Conservation (phyloP, 92 coral and sea anemone species). For the Micromussa lordhowensis region DNA sequence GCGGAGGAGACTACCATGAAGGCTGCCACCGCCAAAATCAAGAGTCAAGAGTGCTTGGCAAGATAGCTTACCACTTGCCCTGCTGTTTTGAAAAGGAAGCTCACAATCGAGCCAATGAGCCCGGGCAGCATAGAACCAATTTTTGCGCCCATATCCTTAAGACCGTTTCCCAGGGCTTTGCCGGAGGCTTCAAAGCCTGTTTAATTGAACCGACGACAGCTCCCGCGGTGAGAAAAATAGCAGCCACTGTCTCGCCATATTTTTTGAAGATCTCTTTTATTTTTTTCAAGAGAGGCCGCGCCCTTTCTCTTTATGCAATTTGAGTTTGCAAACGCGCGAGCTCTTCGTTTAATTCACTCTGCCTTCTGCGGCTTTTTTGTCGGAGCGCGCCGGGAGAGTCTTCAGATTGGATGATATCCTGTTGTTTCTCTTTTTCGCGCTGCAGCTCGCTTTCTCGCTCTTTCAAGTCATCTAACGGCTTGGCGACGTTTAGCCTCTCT, state of each 20-base stretch:
- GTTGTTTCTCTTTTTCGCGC: too few species aligned
- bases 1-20: too few species aligned
- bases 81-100: not conserved
- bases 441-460: too few species aligned
- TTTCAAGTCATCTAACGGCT: too few species aligned
- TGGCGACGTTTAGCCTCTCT: too few species aligned
- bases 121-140: not conserved
- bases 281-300: not conserved
- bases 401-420: too few species aligned
- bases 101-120: not conserved
- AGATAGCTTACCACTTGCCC: not conserved
- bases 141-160: not conserved
- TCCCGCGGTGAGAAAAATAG: not conserved
- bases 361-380: too few species aligned
- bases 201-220: not conserved
- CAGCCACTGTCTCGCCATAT: not conserved
- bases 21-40: not conserved
- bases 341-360: too few species aligned
- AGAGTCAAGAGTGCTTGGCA: not conserved
- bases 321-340: not conserved
- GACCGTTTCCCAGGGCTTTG: not conserved
- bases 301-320: not conserved
- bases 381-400: too few species aligned
- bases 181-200: not conserved
- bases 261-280: not conserved